Base-by-base conservation (phyloP, 92 coral and sea anemone species). In the Metridium senile region DNA sequence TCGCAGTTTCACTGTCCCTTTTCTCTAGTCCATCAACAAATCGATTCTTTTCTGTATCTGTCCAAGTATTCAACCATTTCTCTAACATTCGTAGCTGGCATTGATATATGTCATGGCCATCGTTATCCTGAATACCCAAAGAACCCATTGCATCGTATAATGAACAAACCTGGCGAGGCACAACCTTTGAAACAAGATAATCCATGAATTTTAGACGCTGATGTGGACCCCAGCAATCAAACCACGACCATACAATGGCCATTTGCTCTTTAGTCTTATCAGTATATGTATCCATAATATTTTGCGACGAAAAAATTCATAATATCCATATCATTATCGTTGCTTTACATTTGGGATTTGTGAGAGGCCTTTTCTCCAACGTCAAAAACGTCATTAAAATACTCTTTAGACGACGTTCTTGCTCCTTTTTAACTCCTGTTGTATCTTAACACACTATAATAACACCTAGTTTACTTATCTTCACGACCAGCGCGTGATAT, bases 81-180 rank as follows among this genome's bases (percentile, higher is more conserved):
- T 80, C 77, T 16, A 85, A 27, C 89, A 85, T 80, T 53, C 85
- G 61, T 18, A 85, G 78, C 78, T 85, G 89, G 45, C 89, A 85
- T 30, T 74, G 68, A 56, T 79, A 85, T 47, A 79, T 58, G 26
- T 85, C 89, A 11, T 58, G 85, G 17, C 77, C 64, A 31, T 64
- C 71, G 58, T 54, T 54, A 20, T 76, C 62, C 29, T 45, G 39
- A 25, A 85, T 33, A 19, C 68, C 68, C 1, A 85, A 73, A 11
- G 82, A 74, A 35, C 74, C 89, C 82, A 85, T 65, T 1, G 89
- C 89, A 19, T 70, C 66, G 62, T 70, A 74, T 33, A 85, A 35
- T 0, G 86, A 85, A 64, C 67, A 85, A 0, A 85, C 78, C 46
- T 80, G 63, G 11, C 43, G 67, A 20, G 89, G 89, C 30, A 75